A percentile compares a stretch with the other conserved stretches of the same genome.
phyloP scores from a whole-genome alignment of 2,113 vertebrate genomes.

The Tyto alba region DNA sequence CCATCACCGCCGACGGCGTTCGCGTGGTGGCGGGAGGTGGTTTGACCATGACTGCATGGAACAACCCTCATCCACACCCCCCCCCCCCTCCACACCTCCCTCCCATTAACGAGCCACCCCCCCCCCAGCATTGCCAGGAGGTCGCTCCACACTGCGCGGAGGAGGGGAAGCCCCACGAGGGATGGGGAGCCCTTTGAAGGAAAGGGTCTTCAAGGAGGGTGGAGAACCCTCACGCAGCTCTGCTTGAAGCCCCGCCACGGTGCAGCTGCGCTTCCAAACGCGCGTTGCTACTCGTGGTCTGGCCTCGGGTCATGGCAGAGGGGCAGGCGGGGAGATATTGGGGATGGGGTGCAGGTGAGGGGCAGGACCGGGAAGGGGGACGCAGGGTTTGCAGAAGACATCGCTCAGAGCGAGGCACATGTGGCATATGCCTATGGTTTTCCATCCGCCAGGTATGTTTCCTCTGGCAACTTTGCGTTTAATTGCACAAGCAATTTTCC shows the following conservation, averaged over 20 bases:
- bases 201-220: neutral
- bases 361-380: neutral
- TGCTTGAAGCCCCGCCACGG: neutral
- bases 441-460: neutral
- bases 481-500: neutral
- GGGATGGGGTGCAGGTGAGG: neutral
- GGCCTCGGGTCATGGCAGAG: neutral
- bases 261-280: neutral
- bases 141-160: neutral
- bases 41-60: conserved; percentile 26
- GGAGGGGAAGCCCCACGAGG: neutral
- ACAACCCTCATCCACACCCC: neutral
- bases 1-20: neutral
- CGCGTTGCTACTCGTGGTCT: neutral
- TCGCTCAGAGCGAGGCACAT: neutral
- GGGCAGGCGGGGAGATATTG: neutral
- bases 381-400: neutral
- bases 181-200: neutral
- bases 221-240: neutral
- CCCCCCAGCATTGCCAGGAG: neutral
- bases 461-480: neutral
- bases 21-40: conserved; percentile 1
- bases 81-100: neutral
- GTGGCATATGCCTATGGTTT: neutral
- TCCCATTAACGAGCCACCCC: too few species aligned